phyloP scores from a whole-genome alignment of 2,888 invertebrate species.

The Melieria crassipennis region DNA sequence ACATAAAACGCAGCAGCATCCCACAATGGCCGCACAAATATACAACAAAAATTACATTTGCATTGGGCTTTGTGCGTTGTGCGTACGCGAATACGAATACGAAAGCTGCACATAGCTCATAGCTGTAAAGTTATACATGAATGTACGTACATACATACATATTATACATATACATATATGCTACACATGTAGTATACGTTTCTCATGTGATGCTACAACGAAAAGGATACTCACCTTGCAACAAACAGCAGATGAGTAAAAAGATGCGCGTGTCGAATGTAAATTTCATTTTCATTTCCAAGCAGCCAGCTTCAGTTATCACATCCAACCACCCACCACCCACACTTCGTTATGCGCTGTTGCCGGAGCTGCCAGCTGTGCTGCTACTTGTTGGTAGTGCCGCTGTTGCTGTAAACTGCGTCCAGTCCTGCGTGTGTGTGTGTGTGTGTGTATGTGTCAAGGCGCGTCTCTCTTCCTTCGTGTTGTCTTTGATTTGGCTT shows the following conservation, averaged over 20 bases:
- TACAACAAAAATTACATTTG: not conserved
- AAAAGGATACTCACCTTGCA: slow-evolving; percentile 54
- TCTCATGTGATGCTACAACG: not conserved
- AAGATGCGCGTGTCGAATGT: slow-evolving; percentile 60
- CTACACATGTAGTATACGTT: too few species aligned
- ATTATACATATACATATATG: not conserved
- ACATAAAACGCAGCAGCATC: too few species aligned
- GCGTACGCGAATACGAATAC: too few species aligned
- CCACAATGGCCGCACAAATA: not conserved
- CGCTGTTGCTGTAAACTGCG: slow-evolving; percentile 2
- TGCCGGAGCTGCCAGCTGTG: not conserved
- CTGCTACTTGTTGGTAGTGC: not conserved
- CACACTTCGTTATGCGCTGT: too few species aligned
- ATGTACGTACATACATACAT: not conserved
- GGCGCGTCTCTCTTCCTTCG: not conserved
- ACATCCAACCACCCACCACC: slow-evolving; percentile 28
- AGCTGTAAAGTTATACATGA: slow-evolving; percentile 1
- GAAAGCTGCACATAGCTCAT: not conserved
- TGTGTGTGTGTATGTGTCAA: not conserved
- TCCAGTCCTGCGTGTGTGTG: not conserved
- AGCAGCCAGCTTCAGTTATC: slow-evolving; percentile 50
- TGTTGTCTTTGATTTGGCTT: not conserved
- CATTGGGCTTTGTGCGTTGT: not conserved
- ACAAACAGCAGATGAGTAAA: slow-evolving; percentile 59
- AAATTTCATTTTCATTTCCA: slow-evolving; percentile 59